Evolutionary conservation across 1,140 invertebrate species (phyloP), one percentile per base, ranked within the genome.

Genomic region (Lepidotrigona ventralis): DNA sequence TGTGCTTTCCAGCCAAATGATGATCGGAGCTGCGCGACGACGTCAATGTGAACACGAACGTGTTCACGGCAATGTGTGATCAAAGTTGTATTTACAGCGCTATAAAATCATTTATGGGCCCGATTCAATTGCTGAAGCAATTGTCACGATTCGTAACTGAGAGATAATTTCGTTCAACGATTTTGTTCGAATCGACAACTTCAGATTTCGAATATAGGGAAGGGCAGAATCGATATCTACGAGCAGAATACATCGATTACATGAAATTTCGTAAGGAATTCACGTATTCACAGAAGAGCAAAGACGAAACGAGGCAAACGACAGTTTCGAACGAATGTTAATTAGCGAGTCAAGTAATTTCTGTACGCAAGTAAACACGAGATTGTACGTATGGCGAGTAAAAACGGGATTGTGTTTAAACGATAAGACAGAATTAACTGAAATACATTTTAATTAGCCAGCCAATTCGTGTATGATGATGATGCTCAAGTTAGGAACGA

Each of bases 371-470:
- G n/a, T n/a, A n/a, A n/a, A n/a, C n/a, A n/a, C n/a, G n/a, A n/a
- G n/a, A n/a, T n/a, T 39, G 6, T 1, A 29, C 26, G 29, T 39
- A 14, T 8, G 5, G 11, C 9, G 15, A 63, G 11, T 12, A n/a
- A 19, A 29, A 3, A 26, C 3, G 2, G 3, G 3, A 26, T 51
- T n/a, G n/a, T 19, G 6, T 54, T 54, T 33, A 26, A 64, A 19
- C n/a, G 15, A 29, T 17, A n/a, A 46, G 9, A 17, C n/a, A 54
- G 29, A 53, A 3, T 26, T 23, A 79, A 72, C 60, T 79, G 53
- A 19, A 46, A 33, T n/a, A 17, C 51, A 79, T 71, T 51, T 79
- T 72, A 79, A 79, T 72, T 72, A 69, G n/a, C 39, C 70, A 51
- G 19, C 21, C 29, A 51, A 72, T 60, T 51, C 21, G 68, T 46